phyloP scores from a whole-genome alignment of 2,888 invertebrate species.

The Tridacna gigas region DNA sequence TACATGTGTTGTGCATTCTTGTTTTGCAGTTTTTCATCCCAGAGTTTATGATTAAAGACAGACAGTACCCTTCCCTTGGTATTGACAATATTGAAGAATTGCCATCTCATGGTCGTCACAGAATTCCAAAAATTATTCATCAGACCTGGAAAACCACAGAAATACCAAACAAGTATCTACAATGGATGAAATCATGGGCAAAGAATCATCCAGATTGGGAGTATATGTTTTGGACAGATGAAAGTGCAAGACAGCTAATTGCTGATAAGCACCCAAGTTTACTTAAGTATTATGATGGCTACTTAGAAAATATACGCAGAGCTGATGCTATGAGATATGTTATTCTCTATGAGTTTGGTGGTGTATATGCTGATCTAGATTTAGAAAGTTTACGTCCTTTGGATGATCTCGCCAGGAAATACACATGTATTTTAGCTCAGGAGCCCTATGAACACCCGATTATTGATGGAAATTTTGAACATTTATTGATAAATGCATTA shows the following conservation, averaged over 20 bases:
- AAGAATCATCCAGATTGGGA: slow-evolving; percentile 81
- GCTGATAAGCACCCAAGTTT: slow-evolving; percentile 75
- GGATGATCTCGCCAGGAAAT: slow-evolving; percentile 65
- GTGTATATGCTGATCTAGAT: slow-evolving; percentile 82
- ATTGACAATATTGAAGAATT: slow-evolving; percentile 50
- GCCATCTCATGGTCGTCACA: slow-evolving; percentile 35
- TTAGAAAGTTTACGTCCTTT: slow-evolving; percentile 79
- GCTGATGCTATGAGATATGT: slow-evolving; percentile 82
- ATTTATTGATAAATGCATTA: slow-evolving; percentile 79
- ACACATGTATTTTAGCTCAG: slow-evolving; percentile 75
- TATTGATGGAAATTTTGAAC: slow-evolving; percentile 76
- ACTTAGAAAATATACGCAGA: slow-evolving; percentile 76
- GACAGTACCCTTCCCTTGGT: slow-evolving; percentile 45
- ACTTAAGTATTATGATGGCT: slow-evolving; percentile 75
- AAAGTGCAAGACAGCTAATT: slow-evolving; percentile 78
- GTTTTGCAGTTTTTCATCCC: slow-evolving; percentile 19
- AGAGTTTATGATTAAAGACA: slow-evolving; percentile 10
- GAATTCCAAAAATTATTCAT: slow-evolving; percentile 73
- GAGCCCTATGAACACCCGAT: slow-evolving; percentile 80
- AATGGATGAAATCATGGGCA: slow-evolving; percentile 80
- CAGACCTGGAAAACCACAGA: slow-evolving; percentile 77
- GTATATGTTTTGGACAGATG: slow-evolving; percentile 84
- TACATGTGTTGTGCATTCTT: no score
- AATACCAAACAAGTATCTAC: slow-evolving; percentile 72
- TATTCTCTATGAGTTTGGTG: slow-evolving; percentile 82